Percentiles rank a stretch among this genome's conserved stretches.
Conservation (phyloP, 2,888 invertebrate species). For the Drosophila siamana region DNA sequence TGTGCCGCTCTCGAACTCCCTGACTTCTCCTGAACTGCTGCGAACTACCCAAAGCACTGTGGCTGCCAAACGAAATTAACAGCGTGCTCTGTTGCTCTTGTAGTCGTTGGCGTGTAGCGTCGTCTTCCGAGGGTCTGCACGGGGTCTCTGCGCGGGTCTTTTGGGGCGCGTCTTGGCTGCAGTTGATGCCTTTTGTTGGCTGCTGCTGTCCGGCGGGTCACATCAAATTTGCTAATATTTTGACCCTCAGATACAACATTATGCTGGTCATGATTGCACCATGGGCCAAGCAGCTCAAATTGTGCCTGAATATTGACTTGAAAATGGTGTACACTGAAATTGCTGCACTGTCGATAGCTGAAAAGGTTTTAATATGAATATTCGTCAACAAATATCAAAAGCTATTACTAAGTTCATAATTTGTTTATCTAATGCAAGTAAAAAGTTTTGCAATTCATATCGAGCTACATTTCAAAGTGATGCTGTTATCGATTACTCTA, state of each 20-base stretch:
- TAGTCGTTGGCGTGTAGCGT: neutral
- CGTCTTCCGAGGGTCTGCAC: constrained; percentile 25
- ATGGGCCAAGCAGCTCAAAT: constrained; percentile 34
- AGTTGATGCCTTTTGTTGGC: constrained; percentile 33
- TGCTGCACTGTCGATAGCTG: no score
- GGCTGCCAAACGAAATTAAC: constrained; percentile 65
- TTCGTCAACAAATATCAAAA: no score
- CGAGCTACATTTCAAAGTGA: neutral
- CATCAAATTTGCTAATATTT: constrained; percentile 78
- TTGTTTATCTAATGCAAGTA: neutral
- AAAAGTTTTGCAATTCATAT: neutral
- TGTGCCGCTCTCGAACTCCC: constrained; percentile 61
- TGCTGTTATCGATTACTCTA: neutral
- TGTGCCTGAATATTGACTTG: neutral
- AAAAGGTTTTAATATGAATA: no score
- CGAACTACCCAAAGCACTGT: constrained; percentile 1
- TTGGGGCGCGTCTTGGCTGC: constrained; percentile 6
- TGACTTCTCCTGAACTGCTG: constrained; percentile 10
- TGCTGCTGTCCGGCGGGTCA: constrained; percentile 62
- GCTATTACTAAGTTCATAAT: no score
- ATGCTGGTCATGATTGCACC: constrained; percentile 54
- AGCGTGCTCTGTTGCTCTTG: constrained; percentile 29
- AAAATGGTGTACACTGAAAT: no score
- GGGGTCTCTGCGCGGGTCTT: constrained; percentile 20
- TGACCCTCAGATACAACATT: constrained; percentile 66